Conservation (phyloP, 1,140 invertebrate genomes). For the Eumaeus atala region DNA sequence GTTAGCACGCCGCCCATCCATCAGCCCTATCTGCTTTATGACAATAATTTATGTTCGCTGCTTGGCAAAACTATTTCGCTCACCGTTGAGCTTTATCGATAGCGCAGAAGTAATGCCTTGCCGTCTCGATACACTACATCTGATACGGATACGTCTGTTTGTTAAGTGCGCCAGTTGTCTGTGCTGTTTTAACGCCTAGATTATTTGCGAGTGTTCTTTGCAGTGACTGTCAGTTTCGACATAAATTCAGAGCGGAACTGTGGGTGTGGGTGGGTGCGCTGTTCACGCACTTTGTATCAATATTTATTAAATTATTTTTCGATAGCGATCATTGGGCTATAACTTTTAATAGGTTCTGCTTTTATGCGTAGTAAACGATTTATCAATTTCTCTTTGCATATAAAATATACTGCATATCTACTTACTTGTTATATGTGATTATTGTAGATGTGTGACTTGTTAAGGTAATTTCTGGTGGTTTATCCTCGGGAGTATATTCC, state of each 20-base stretch:
- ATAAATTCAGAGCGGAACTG: conserved; percentile 65
- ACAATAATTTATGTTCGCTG: conserved; percentile 70
- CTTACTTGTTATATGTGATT: too few relatives aligned
- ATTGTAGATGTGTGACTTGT: too few relatives aligned
- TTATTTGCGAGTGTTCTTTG: conserved; percentile 66
- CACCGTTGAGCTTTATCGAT: conserved; percentile 71
- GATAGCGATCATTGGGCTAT: conserved; percentile 1
- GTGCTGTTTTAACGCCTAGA: conserved; percentile 68
- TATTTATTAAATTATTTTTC: conserved; percentile 40
- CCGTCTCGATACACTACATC: conserved; percentile 64
- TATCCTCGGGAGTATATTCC: too few relatives aligned
- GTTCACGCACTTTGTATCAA: conserved; percentile 42
- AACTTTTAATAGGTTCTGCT: background rate
- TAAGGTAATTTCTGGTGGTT: too few relatives aligned
- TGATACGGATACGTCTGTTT: conserved; percentile 71
- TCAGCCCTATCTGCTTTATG: conserved; percentile 67
- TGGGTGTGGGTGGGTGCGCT: conserved; percentile 55
- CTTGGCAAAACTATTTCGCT: conserved; percentile 67
- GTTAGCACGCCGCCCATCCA: conserved; percentile 57
- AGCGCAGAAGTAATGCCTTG: conserved; percentile 68
- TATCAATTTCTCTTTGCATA: too few relatives aligned
- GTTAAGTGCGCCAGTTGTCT: conserved; percentile 67
- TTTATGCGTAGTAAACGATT: too few relatives aligned
- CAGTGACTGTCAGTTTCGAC: conserved; percentile 65
- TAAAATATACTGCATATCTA: too few relatives aligned